phyloP scores from a whole-genome alignment of 2,888 invertebrate genomes.

The Glomeris marginata region DNA sequence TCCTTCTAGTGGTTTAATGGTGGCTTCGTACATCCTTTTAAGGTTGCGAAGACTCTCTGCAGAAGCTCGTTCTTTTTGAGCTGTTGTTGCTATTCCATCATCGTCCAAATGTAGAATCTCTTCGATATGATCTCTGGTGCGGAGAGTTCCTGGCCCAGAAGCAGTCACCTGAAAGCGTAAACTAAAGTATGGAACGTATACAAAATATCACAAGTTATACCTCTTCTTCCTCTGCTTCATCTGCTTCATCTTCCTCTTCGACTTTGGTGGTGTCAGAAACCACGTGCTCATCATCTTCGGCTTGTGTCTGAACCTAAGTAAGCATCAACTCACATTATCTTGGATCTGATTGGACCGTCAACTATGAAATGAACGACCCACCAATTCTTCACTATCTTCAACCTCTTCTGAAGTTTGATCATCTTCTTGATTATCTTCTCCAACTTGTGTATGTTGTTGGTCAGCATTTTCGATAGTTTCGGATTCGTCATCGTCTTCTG shows the following conservation, averaged over 20 bases:
- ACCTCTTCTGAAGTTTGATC: not conserved
- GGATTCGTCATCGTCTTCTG: not conserved
- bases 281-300: slow-evolving; percentile 22
- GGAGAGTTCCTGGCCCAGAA: slow-evolving; percentile 56
- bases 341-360: not conserved
- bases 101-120: slow-evolving; percentile 64
- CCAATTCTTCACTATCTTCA: slow-evolving; percentile 3
- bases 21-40: slow-evolving; percentile 67
- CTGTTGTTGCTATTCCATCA: slow-evolving; percentile 49
- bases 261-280: no score
- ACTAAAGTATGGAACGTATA: slow-evolving; percentile 31
- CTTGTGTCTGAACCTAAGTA: not conserved
- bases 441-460: slow-evolving; percentile 3
- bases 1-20: slow-evolving; percentile 78
- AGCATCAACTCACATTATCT: not conserved
- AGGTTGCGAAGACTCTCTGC: slow-evolving; percentile 62
- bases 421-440: slow-evolving; percentile 4
- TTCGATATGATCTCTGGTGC: slow-evolving; percentile 63
- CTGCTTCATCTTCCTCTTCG: slow-evolving; percentile 16
- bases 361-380: not conserved
- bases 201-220: slow-evolving; percentile 7
- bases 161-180: slow-evolving; percentile 28
- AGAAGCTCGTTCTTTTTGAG: slow-evolving; percentile 53
- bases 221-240: slow-evolving; percentile 3
- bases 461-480: not conserved